Evolutionary conservation across 2,113 vertebrate genomes (phyloP).

Genomic region (Craseonycteris thonglongyai): DNA sequence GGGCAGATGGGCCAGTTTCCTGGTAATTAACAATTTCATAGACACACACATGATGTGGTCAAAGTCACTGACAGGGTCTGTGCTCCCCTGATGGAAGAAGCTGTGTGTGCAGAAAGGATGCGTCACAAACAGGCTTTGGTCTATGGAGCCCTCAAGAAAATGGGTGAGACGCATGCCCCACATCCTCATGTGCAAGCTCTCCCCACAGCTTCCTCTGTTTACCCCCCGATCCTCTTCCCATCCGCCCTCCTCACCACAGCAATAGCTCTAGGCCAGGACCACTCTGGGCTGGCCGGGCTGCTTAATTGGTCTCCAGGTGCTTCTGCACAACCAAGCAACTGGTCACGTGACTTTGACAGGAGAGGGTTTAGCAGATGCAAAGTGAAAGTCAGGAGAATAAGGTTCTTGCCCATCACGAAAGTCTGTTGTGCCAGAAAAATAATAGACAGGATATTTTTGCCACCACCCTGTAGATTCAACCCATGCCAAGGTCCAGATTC

Average conservation of each 20-base stretch:
- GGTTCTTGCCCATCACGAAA: background rate
- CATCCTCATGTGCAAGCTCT: background rate
- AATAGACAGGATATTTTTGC: background rate
- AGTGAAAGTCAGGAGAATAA: background rate
- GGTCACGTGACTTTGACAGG: background rate
- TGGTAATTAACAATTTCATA: background rate
- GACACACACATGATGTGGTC: background rate
- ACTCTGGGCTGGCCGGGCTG: background rate
- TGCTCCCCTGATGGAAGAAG: background rate
- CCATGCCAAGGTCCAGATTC: background rate
- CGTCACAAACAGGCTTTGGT: background rate
- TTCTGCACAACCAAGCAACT: background rate
- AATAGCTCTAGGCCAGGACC: background rate
- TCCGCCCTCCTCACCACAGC: background rate
- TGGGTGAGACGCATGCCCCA: rapidly evolving
- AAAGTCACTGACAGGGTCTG: background rate
- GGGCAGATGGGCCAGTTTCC: background rate
- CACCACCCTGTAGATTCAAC: background rate
- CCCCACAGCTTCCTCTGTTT: background rate
- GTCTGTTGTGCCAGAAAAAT: background rate
- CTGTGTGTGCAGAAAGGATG: background rate
- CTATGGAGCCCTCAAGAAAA: background rate
- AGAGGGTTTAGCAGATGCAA: background rate
- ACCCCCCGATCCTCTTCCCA: background rate
- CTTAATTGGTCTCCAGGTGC: constrained; percentile 55